Conservation (phyloP, 2,113 vertebrate species). For the Petroica traversi region DNA sequence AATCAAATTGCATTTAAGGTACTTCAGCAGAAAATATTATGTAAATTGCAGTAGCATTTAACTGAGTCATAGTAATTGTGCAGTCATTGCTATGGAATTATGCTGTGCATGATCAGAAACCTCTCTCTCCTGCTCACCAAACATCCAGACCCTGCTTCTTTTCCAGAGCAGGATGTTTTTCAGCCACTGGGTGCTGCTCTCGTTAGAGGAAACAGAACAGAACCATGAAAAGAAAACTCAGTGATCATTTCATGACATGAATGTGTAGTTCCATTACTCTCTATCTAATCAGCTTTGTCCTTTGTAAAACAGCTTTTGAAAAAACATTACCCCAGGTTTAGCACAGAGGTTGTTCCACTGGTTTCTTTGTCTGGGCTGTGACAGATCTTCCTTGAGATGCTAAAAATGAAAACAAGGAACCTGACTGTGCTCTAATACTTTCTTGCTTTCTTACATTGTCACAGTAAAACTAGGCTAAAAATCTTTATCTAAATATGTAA, state of each 20-base stretch:
- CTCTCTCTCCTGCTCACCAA: background rate
- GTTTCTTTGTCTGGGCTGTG: background rate
- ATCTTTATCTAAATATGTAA: background rate
- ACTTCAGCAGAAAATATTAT: background rate
- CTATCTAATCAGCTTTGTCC: background rate
- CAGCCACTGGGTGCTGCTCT: constrained; percentile 61
- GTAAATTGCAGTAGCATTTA: background rate
- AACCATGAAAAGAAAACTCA: background rate
- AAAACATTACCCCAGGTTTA: background rate
- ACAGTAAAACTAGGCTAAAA: background rate
- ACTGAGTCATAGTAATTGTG: background rate
- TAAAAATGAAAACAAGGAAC: background rate
- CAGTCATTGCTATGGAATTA: background rate
- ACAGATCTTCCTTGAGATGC: background rate
- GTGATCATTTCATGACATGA: background rate
- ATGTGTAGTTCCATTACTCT: background rate
- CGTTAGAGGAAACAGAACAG: background rate
- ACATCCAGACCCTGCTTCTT: background rate
- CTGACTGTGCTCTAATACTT: background rate
- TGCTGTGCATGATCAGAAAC: background rate
- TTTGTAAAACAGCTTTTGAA: background rate
- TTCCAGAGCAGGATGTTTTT: background rate
- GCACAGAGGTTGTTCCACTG: background rate
- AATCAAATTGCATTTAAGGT: background rate
- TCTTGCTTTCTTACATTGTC: background rate